phyloP scores from a whole-genome alignment of 2,888 invertebrate species.

The Crocallis elinguaria region DNA sequence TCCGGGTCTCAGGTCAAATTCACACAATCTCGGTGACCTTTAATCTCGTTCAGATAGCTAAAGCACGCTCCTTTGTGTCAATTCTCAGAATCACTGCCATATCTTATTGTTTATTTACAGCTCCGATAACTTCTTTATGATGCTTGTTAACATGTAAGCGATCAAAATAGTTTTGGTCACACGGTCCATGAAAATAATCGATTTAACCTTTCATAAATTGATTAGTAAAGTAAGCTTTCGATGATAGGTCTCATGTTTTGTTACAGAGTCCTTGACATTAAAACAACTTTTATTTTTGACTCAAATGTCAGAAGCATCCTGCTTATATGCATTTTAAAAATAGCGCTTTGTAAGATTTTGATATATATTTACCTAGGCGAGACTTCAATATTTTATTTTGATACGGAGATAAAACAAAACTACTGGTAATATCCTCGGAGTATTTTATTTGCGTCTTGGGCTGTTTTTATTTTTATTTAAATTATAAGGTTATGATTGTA shows the following conservation, averaged over 20 bases:
- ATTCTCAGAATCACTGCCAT: slow-evolving; percentile 68
- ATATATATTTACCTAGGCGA: background rate
- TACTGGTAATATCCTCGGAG: too few species aligned
- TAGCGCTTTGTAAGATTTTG: background rate
- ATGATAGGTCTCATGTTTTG: slow-evolving; percentile 25
- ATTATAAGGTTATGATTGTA: too few species aligned
- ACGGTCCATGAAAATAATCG: slow-evolving; percentile 20
- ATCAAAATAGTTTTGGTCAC: background rate
- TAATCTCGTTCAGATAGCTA: slow-evolving; percentile 76
- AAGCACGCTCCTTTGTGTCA: slow-evolving; percentile 71
- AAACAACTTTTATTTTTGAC: slow-evolving; percentile 49
- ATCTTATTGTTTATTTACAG: slow-evolving; percentile 59
- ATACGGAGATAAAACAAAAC: too few species aligned
- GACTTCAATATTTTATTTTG: background rate
- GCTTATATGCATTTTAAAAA: slow-evolving; percentile 15
- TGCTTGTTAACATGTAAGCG: slow-evolving; percentile 26
- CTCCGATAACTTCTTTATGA: slow-evolving; percentile 40
- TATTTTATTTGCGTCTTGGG: too few species aligned
- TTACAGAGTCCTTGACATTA: slow-evolving; percentile 54
- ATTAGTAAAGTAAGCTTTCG: background rate
- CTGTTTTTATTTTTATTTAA: too few species aligned
- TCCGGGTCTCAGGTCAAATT: slow-evolving; percentile 79
- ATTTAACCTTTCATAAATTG: background rate
- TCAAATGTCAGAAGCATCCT: slow-evolving; percentile 42
- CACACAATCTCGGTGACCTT: slow-evolving; percentile 77